Percentiles rank a stretch among this genome's conserved stretches.
phyloP scores from a whole-genome alignment of 2,113 vertebrate genomes.

The Shinisaurus crocodilurus region DNA sequence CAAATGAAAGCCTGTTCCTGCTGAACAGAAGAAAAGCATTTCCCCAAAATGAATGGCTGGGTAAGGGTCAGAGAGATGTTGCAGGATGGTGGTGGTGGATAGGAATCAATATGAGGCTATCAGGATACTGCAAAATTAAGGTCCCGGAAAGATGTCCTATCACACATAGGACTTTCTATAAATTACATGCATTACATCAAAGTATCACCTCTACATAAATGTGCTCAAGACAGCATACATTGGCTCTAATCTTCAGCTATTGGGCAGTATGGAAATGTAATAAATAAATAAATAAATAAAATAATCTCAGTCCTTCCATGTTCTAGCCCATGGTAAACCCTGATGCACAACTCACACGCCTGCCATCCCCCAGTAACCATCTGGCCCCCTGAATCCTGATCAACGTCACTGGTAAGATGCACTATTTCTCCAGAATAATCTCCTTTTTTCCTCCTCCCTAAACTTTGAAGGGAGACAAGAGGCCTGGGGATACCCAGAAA shows the following conservation, averaged over 20 bases:
- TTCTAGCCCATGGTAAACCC: neutral
- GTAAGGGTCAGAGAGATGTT: neutral
- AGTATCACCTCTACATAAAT: neutral
- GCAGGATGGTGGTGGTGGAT: constrained; percentile 60
- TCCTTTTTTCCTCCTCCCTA: neutral
- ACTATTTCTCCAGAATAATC: neutral
- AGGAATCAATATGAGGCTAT: neutral
- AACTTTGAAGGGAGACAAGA: neutral
- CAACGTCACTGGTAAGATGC: neutral
- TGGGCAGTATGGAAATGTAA: no score
- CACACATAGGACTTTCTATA: neutral
- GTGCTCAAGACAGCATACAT: neutral
- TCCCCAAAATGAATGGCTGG: neutral
- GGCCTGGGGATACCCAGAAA: neutral
- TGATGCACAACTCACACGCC: neutral
- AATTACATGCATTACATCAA: neutral
- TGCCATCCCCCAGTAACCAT: neutral
- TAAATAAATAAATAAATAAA: no score
- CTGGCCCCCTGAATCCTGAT: neutral
- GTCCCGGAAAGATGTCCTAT: neutral
- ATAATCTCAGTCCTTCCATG: neutral
- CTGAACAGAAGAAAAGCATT: neutral
- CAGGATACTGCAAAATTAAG: neutral
- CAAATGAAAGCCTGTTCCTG: neutral
- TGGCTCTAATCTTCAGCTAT: no score